These are phyloP conservation scores for Monomorium pharaonis DNA, from an alignment of 1,140 invertebrate species.

Conservation along the genomic window DNA sequence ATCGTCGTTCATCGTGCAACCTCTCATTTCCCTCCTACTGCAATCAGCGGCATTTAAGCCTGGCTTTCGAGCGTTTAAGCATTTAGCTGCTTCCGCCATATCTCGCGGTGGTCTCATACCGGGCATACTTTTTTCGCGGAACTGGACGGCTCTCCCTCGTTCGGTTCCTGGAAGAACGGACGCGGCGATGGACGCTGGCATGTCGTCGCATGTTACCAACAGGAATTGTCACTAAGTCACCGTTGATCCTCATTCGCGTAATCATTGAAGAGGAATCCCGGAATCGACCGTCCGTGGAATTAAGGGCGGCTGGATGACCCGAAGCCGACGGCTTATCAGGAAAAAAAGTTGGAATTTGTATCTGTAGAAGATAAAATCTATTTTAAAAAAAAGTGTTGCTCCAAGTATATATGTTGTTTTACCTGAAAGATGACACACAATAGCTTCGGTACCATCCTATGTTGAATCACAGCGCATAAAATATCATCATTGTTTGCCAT, in stretches of 20 bases:
- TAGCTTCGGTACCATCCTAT: background rate
- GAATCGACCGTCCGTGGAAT: too few relatives aligned
- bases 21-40: constrained; percentile 82
- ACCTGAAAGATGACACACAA: background rate
- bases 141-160: constrained; percentile 45
- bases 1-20: constrained; percentile 69
- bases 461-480: background rate
- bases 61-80: constrained; percentile 77
- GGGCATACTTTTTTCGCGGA: constrained; percentile 52
- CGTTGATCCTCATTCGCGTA: background rate
- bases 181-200: constrained; percentile 14
- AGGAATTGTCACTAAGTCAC: background rate
- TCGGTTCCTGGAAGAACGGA: constrained; percentile 56
- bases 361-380: background rate
- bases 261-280: background rate
- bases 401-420: background rate
- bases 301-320: too few relatives aligned
- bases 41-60: constrained; percentile 79
- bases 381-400: background rate
- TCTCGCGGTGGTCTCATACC: constrained; percentile 57
- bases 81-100: constrained; percentile 81
- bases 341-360: background rate
- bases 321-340: too few relatives aligned
- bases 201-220: background rate
- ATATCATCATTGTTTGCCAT: background rate